Evolutionary conservation across 1,140 invertebrate species (phyloP).

Genomic region (Acromyrmex echinatior): DNA sequence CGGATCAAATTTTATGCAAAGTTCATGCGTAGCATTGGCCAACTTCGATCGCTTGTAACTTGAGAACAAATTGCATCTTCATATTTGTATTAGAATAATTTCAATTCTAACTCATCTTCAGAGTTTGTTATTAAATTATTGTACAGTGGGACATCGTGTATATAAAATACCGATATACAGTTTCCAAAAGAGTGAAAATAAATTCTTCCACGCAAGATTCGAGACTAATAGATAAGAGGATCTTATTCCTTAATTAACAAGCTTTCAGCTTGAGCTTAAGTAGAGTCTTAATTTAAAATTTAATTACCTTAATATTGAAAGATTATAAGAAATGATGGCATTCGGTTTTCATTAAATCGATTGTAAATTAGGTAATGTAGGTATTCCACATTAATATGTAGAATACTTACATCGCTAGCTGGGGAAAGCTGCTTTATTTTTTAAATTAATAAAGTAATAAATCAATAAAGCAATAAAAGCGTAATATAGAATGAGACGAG

Average conservation of each 20-base stretch:
- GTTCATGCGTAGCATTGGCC: background rate
- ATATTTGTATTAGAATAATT: background rate
- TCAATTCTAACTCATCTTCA: background rate
- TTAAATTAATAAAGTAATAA: constrained; percentile 5
- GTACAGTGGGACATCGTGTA: background rate
- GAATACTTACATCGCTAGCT: background rate
- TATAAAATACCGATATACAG: background rate
- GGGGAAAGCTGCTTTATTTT: background rate
- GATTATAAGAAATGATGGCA: constrained; percentile 15
- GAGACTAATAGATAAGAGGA: background rate
- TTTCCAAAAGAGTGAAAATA: constrained; percentile 19
- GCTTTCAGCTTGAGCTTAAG: background rate
- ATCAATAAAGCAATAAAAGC: background rate
- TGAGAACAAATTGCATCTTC: background rate
- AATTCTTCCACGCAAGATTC: background rate
- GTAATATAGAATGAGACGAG: background rate
- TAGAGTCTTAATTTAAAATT: constrained; percentile 34
- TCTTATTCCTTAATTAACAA: constrained; percentile 41
- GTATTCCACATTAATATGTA: background rate
- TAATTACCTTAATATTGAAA: constrained; percentile 20
- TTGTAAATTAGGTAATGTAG: constrained; percentile 7
- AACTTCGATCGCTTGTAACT: background rate
- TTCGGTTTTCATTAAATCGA: constrained; percentile 8
- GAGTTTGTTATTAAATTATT: background rate
- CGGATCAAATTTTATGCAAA: background rate